These are phyloP conservation scores for Macrophya annulata DNA, from an alignment of 2,888 invertebrate genomes.

Conservation along the genomic window DNA sequence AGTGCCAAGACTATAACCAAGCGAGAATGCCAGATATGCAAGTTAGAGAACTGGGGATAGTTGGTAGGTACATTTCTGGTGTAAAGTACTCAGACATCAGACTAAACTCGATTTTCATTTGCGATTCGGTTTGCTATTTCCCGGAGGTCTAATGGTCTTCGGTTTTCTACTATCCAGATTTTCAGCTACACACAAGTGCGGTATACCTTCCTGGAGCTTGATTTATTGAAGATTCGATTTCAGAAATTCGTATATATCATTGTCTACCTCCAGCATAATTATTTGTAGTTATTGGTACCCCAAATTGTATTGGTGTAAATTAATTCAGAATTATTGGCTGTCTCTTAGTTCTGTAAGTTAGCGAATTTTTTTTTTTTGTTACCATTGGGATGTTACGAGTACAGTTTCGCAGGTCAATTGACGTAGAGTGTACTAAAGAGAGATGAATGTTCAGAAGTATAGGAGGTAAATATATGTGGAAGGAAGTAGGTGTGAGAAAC, in stretches of 20 bases:
- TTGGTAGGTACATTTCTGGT: conserved; percentile 13
- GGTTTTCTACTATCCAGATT: conserved; percentile 23
- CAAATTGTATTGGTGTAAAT: not conserved
- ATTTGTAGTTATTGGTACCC: not conserved
- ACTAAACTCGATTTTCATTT: conserved; percentile 45
- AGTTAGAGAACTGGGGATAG: conserved; percentile 39
- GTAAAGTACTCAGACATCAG: conserved; percentile 37
- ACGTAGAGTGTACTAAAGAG: not conserved
- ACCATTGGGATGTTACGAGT: not conserved
- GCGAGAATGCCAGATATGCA: conserved; percentile 43
- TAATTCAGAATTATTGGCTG: not conserved
- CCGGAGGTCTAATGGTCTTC: conserved; percentile 42
- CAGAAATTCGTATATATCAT: not conserved
- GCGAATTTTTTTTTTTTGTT: not conserved
- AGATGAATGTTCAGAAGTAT: conserved; percentile 29
- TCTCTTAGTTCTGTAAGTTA: not conserved
- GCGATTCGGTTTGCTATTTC: conserved; percentile 36
- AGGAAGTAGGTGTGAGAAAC: conserved; percentile 46
- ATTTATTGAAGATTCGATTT: conserved; percentile 4
- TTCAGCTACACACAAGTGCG: not conserved
- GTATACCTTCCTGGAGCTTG: conserved; percentile 19
- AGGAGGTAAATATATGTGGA: not conserved
- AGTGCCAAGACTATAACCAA: conserved; percentile 50
- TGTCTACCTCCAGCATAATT: conserved; percentile 13
- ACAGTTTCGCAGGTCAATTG: not conserved